Evolutionary conservation across 2,888 invertebrate genomes (phyloP).

Genomic region (Drosophila fungiperda): DNA sequence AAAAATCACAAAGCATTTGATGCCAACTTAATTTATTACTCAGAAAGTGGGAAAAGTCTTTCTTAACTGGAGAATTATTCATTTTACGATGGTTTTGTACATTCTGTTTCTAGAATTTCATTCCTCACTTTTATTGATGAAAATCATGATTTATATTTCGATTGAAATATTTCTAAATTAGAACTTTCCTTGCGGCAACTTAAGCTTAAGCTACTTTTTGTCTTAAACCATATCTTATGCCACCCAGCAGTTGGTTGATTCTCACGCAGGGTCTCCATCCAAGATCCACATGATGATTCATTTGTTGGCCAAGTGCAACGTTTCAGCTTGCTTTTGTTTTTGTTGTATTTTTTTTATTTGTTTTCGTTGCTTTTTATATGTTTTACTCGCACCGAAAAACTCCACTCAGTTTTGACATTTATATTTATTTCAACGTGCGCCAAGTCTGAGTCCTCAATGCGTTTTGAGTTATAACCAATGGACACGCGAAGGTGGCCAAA

Average conservation of each 20-base stretch:
- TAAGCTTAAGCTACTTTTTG: background rate
- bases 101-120: background rate
- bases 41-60: background rate
- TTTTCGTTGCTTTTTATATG: conserved; percentile 29
- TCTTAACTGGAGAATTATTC: background rate
- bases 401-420: conserved; percentile 82
- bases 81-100: too few species aligned
- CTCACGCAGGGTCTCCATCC: conserved; percentile 55
- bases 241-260: conserved; percentile 57
- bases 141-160: background rate
- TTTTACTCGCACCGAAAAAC: conserved; percentile 64
- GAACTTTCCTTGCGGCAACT: background rate
- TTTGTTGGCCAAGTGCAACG: conserved; percentile 58
- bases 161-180: background rate
- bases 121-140: background rate
- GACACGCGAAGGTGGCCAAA: conserved; percentile 78
- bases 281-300: conserved; percentile 52
- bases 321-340: conserved; percentile 20
- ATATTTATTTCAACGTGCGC: conserved; percentile 83
- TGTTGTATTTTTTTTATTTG: conserved; percentile 14
- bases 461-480: conserved; percentile 76
- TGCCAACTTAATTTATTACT: background rate
- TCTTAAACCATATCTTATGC: conserved; percentile 17
- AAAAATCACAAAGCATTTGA: background rate
- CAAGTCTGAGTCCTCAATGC: conserved; percentile 67